Base-by-base conservation (phyloP, 2,888 invertebrate species). In the Andrena bucephala region DNA sequence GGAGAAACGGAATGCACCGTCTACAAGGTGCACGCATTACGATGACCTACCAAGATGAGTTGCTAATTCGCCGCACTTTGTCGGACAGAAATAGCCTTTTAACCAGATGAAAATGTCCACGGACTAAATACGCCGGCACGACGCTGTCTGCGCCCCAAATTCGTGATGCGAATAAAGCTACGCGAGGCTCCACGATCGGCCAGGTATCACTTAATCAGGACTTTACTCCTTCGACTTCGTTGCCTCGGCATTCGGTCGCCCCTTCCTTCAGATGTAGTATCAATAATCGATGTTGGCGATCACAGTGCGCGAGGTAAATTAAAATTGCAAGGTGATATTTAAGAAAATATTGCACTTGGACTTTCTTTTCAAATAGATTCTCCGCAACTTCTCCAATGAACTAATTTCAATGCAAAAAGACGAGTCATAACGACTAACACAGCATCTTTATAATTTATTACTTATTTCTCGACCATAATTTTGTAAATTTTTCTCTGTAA, bases 21-120 rank as follows among this genome's bases (percentile, higher is more conserved):
- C 13, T 33, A 29, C 31, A 27, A 76, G 69, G 57, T 79, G 63
- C 69, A 69, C 54, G 75, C 67, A 54, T 80, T 77, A 68, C 68
- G 68, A 73, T 65, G 77, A 78, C 72, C 68, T 63, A 52, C 63
- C 78, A 7, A 73, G 78, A 69, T 73, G 78, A 81, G 50, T 72
- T 65, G 73, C 78, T 69, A 74, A 81, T 70, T 79, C 69, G 8
- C 29, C 29, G 24, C n/a, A 52, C 69, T 74, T 59, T 54, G 69
- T 16, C 31, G 42, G 60, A 79, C 65, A 70, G 65, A 66, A 81
- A 74, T 74, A 79, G 66, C 69, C 52, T 62, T 70, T 74, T 62
- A 54, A 70, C 73, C 70, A 48, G 73, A 74, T 70, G 73, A 81
- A 62, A 79, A 73, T 79, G 72, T 54, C 66, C 59, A 33, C 69